Evolutionary conservation across 2,888 invertebrate species (phyloP), one percentile per base, ranked within the genome.

Genomic region (Hydrotaea cyrtoneurina): DNA sequence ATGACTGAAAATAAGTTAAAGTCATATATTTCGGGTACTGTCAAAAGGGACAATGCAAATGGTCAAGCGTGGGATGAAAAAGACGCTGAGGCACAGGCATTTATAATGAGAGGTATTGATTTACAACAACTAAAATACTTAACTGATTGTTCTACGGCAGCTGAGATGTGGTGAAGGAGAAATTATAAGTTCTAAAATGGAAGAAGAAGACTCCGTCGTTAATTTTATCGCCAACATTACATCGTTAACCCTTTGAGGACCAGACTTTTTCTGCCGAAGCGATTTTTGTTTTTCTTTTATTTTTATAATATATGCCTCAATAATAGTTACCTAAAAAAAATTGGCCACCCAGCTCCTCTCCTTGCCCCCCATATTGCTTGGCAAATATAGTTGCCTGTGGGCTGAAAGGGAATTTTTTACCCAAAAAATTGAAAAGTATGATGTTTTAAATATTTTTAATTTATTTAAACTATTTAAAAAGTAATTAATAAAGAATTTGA

Each of bases 221-320:
- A n/a, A n/a, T n/a, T n/a, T n/a, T n/a, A n/a, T n/a, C n/a, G n/a
- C n/a, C n/a, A n/a, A n/a, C n/a, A n/a, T n/a, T n/a, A n/a, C n/a
- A n/a, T n/a, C n/a, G n/a, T n/a, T n/a, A 72, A 78, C 59, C 11
- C 15, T 75, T 31, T 13, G 43, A 76, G 15, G 46, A 15, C 46
- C 46, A 46, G 11, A 46, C n/a, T 15, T 46, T 46, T 46, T 46
- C 46, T 3, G 46, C 46, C 46, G 46, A 46, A n/a, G 46, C 46
- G 46, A n/a, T 46, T 46, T 46, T 50, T n/a, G n/a, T n/a, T n/a
- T n/a, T n/a, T 69, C n/a, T 69, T 11, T 19, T 21, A 71, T 17
- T 53, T 55, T 53, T 21, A 64, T 43, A 43, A 62, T 46, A 26
- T 21, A 74, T n/a, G 62, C 23, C 19, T 8, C 74, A 43, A 17